These are phyloP conservation scores for Dicyrtoma fusca DNA, from an alignment of 2,888 invertebrate species.

Conservation along the genomic window DNA sequence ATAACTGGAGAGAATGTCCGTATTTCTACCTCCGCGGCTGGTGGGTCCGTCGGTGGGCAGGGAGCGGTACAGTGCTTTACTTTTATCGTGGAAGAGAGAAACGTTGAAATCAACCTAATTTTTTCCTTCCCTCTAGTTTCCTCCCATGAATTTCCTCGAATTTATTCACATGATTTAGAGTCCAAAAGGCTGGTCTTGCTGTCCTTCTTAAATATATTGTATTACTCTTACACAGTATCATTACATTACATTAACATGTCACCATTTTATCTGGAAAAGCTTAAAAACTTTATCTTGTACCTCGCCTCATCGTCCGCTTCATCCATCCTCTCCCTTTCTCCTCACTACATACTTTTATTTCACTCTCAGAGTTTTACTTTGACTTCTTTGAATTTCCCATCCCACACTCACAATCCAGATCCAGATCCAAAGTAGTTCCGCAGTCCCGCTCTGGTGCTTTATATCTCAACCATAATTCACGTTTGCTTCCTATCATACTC, in stretches of 20 bases:
- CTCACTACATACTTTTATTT: not conserved
- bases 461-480: too few species aligned
- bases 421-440: too few species aligned
- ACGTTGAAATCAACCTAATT: slow-evolving; percentile 33
- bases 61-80: too few species aligned
- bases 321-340: not conserved
- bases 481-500: too few species aligned
- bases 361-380: not conserved
- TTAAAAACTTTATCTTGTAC: not conserved
- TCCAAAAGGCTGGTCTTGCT: slow-evolving; percentile 4
- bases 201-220: slow-evolving; percentile 12
- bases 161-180: slow-evolving; percentile 31
- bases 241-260: slow-evolving; percentile 37
- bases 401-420: too few species aligned
- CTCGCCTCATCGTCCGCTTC: not conserved
- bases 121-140: slow-evolving; percentile 13
- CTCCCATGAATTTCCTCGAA: slow-evolving; percentile 26
- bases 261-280: slow-evolving; percentile 27
- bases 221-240: slow-evolving; percentile 29
- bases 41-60: too few species aligned
- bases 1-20: too few species aligned
- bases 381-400: slow-evolving; percentile 1
- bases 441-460: too few species aligned
- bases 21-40: not conserved
- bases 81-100: slow-evolving; percentile 3